Evolutionary conservation across 2,888 invertebrate species (phyloP).

Genomic region (Ochropleura plecta): DNA sequence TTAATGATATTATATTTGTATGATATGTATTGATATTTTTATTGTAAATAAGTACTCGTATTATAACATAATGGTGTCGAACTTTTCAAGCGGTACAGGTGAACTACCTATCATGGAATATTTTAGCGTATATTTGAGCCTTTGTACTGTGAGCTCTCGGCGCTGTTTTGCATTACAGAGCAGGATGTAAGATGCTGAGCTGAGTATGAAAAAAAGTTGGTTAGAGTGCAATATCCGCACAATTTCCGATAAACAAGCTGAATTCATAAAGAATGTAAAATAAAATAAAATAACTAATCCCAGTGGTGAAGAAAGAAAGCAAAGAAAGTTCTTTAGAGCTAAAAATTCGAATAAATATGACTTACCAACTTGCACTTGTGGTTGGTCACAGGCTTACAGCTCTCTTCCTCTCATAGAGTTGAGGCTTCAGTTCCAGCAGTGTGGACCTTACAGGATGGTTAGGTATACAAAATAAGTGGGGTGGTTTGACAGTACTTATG

Average conservation of each 20-base stretch:
- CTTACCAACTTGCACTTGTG: background rate
- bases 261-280: background rate
- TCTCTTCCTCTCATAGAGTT: background rate
- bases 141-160: background rate
- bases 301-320: background rate
- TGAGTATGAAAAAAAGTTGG: background rate
- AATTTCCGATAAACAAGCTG: background rate
- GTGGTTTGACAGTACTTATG: background rate
- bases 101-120: background rate
- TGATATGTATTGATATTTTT: background rate
- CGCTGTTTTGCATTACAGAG: background rate
- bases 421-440: background rate
- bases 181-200: background rate
- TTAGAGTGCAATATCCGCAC: background rate
- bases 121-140: background rate
- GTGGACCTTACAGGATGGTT: background rate
- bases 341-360: background rate
- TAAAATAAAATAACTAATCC: background rate
- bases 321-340: background rate
- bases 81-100: background rate
- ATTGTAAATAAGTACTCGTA: background rate
- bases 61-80: background rate
- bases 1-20: background rate
- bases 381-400: background rate
- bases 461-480: background rate